Conservation (phyloP, 2,113 vertebrate genomes). For the Clarias magur region DNA sequence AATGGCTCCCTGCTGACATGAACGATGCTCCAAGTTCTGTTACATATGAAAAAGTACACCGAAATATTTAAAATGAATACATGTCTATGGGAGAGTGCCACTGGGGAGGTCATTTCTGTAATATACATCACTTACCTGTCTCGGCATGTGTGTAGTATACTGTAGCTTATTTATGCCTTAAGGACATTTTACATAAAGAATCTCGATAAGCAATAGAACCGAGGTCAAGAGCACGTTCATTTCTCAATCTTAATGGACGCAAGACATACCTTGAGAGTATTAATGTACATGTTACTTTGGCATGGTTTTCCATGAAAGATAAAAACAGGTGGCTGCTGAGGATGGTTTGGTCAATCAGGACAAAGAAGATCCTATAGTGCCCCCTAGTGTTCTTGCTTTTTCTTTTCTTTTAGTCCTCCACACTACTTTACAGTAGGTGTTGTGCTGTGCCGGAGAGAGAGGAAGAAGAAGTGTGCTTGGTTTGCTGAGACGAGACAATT, state of each 20-base stretch:
- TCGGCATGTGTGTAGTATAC: neutral
- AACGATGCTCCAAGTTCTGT: neutral
- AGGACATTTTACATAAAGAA: neutral
- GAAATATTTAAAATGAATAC: neutral
- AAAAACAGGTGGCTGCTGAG: conserved; percentile 25
- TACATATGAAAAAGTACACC: neutral
- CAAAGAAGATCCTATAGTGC: conserved; percentile 51
- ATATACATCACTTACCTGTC: neutral
- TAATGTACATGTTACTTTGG: neutral
- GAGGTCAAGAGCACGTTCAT: neutral
- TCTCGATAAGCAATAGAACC: neutral
- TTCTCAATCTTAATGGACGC: neutral
- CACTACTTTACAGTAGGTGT: neutral
- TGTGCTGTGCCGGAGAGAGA: neutral
- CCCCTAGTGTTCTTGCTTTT: conserved; percentile 37
- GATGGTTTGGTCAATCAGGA: neutral
- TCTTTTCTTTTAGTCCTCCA: too few relatives aligned
- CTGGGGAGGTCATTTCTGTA: too few relatives aligned
- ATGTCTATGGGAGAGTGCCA: neutral
- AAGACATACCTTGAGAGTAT: neutral
- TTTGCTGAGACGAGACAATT: neutral
- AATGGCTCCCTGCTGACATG: neutral
- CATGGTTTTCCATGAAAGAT: conserved; percentile 1
- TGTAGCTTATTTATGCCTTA: neutral
- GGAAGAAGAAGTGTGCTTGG: neutral